Conservation (phyloP, 2,888 invertebrate species). For the Diplolepis rosae region DNA sequence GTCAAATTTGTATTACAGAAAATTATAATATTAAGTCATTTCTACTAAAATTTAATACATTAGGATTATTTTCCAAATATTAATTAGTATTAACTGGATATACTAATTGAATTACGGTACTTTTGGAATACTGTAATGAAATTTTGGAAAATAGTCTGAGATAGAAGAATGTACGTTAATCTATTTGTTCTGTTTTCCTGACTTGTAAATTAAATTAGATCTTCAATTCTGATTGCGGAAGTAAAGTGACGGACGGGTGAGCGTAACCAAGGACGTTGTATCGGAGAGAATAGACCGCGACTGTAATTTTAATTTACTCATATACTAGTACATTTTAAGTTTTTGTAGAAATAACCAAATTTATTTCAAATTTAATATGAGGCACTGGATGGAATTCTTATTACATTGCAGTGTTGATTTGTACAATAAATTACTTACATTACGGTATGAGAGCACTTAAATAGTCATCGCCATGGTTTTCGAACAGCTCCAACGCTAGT, state of each 20-base stretch:
- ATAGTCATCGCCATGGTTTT: constrained; percentile 69
- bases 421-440: background rate
- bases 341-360: background rate
- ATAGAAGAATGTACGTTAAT: background rate
- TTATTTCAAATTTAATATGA: background rate
- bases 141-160: background rate
- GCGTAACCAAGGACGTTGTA: background rate
- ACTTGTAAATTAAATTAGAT: background rate
- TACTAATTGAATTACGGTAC: too few species aligned
- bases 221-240: background rate
- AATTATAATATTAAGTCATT: too few species aligned
- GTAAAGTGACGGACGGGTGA: background rate
- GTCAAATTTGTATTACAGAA: too few species aligned
- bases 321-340: background rate
- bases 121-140: background rate
- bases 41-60: too few species aligned
- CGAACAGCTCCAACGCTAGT: constrained; percentile 71
- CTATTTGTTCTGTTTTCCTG: background rate
- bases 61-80: too few species aligned
- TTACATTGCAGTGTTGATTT: background rate
- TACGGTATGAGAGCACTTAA: background rate
- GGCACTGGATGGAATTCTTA: background rate
- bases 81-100: too few species aligned
- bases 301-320: background rate
- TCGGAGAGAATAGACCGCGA: background rate